Evolutionary conservation across 2,888 invertebrate species (phyloP).

Genomic region (Ptilodon capucinus): DNA sequence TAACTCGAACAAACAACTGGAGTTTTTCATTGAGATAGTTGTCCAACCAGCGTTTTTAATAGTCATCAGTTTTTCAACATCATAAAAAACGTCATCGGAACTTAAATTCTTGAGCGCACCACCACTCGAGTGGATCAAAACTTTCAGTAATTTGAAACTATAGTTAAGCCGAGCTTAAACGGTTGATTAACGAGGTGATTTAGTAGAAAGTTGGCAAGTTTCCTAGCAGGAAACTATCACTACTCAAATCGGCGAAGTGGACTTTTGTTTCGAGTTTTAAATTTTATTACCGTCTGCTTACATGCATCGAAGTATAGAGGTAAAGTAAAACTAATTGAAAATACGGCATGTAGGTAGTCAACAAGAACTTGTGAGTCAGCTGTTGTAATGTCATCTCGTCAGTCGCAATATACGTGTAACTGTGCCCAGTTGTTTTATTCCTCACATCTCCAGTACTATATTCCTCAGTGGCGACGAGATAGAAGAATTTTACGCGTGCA

Average conservation of each 20-base stretch:
- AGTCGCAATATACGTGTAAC: no score
- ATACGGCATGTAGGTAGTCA: no score
- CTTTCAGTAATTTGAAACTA: conserved; percentile 58
- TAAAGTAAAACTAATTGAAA: not conserved
- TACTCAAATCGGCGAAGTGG: conserved; percentile 25
- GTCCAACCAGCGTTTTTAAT: not conserved
- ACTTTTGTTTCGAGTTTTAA: conserved; percentile 26
- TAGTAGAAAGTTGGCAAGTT: conserved; percentile 46
- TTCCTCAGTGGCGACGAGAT: no score
- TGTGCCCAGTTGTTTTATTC: no score
- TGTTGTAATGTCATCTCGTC: no score
- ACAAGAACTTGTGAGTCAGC: no score
- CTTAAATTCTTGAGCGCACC: conserved; percentile 21
- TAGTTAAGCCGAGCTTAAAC: conserved; percentile 59
- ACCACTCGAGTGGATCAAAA: conserved; percentile 38
- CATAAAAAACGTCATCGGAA: conserved; percentile 29
- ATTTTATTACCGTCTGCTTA: conserved; percentile 14
- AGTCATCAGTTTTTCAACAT: not conserved
- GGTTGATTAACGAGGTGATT: conserved; percentile 63
- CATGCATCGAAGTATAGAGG: not conserved
- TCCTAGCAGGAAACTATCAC: conserved; percentile 32
- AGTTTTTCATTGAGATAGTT: no score
- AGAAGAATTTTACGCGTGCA: no score
- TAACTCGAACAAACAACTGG: no score
- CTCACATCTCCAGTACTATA: no score